Percentiles rank a stretch among this genome's conserved stretches.
Evolutionary conservation across 2,888 invertebrate species (phyloP).

Genomic region (Heteromyza rotundicornis): DNA sequence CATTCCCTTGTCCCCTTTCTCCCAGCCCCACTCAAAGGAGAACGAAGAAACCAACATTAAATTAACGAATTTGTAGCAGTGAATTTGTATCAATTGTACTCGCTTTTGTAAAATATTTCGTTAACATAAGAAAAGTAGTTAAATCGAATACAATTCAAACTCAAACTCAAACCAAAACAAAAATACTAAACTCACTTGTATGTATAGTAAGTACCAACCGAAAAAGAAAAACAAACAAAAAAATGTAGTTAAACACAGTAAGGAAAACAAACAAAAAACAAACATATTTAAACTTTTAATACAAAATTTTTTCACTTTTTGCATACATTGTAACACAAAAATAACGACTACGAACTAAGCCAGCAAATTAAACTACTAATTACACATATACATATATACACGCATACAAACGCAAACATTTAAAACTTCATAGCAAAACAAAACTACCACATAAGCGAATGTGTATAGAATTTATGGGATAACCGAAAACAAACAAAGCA

Average conservation of each 20-base stretch:
- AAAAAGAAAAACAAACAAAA: conserved; percentile 7
- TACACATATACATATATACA: conserved; percentile 2
- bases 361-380: conserved; percentile 1
- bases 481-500: no score
- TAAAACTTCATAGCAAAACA: neutral
- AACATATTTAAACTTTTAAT: neutral
- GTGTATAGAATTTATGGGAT: no score
- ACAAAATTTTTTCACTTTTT: conserved; percentile 1
- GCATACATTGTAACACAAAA: conserved; percentile 1
- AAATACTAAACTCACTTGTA: no score
- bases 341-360: conserved; percentile 10
- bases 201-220: no score
- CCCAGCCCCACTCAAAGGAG: neutral
- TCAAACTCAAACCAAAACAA: no score
- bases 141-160: neutral
- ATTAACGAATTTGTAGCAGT: neutral
- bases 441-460: no score
- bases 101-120: neutral
- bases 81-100: neutral
- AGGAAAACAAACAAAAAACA: neutral
- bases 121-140: neutral
- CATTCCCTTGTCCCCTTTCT: neutral
- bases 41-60: neutral
- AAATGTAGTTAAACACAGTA: conserved; percentile 8
- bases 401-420: neutral